Percentiles rank a stretch among this genome's conserved stretches.
Conservation (phyloP, 2,113 vertebrate genomes). For the Carassius auratus region DNA sequence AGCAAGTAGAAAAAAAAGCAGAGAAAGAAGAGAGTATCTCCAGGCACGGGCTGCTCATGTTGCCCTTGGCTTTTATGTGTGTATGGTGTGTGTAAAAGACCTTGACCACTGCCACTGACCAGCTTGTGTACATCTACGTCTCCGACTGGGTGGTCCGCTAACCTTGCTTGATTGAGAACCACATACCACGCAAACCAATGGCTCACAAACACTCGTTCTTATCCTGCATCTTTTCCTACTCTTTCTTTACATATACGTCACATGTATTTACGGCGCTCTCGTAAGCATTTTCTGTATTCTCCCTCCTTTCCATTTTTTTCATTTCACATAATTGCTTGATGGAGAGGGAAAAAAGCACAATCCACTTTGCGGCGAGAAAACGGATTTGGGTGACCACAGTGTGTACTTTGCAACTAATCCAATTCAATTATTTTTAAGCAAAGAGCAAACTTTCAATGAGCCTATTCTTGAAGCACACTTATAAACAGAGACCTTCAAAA, state of each 20-base stretch:
- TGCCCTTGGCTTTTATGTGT: conserved; percentile 64
- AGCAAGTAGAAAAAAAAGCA: neutral
- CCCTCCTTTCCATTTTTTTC: conserved; percentile 30
- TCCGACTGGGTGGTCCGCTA: conserved; percentile 74
- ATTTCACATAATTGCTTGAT: conserved; percentile 52
- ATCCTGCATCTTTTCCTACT: conserved; percentile 30
- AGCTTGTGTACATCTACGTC: conserved; percentile 59
- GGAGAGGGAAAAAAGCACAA: conserved; percentile 20
- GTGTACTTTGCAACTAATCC: conserved; percentile 37
- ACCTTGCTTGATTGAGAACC: conserved; percentile 57
- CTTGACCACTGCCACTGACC: conserved; percentile 71
- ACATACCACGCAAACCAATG: conserved; percentile 36
- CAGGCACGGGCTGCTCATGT: conserved; percentile 64
- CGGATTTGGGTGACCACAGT: conserved; percentile 25
- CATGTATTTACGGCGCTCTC: conserved; percentile 49
- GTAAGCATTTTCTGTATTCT: conserved; percentile 34
- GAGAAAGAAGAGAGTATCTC: conserved; percentile 27
- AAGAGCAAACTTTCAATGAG: conserved; percentile 41
- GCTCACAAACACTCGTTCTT: conserved; percentile 39
- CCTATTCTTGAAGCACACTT: conserved; percentile 35
- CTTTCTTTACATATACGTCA: conserved; percentile 43
- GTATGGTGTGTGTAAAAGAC: conserved; percentile 62
- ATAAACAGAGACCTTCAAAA: conserved; percentile 42
- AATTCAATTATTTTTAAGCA: conserved; percentile 40
- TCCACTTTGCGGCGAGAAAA: conserved; percentile 46